Percentiles rank a stretch among this genome's conserved stretches.
Evolutionary conservation across 2,888 invertebrate genomes (phyloP).

Genomic region (Lepidochrysops patricia): DNA sequence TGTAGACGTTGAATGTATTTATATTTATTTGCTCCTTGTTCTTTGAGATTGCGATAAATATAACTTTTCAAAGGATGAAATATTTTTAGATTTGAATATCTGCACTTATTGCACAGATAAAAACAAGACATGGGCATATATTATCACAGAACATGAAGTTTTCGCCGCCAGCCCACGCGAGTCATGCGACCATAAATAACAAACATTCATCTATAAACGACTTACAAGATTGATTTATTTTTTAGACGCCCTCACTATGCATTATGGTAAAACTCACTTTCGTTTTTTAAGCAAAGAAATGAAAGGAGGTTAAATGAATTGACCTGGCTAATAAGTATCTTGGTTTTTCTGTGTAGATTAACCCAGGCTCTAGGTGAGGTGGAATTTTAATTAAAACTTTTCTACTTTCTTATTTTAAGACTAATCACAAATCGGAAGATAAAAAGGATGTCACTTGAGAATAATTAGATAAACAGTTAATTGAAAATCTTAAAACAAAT

Average conservation of each 20-base stretch:
- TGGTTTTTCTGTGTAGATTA: no score
- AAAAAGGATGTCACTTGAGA: no score
- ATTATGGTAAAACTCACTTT: slow-evolving; percentile 5
- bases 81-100: slow-evolving; percentile 18
- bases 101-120: slow-evolving; percentile 20
- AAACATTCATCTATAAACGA: slow-evolving; percentile 27
- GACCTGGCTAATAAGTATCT: neutral
- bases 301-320: neutral
- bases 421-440: no score
- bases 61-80: neutral
- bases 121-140: slow-evolving; percentile 23
- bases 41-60: neutral
- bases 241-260: slow-evolving; percentile 7
- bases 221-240: slow-evolving; percentile 29
- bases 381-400: no score
- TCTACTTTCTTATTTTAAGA: no score
- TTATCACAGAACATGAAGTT: slow-evolving; percentile 25
- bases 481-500: no score
- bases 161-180: slow-evolving; percentile 21
- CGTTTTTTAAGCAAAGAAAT: neutral
- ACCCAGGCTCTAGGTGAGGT: no score
- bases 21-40: neutral
- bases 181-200: slow-evolving; percentile 25
- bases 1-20: neutral
- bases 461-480: no score